phyloP scores from a whole-genome alignment of 1,140 invertebrate genomes.

The Plectrocnemia conspersa region DNA sequence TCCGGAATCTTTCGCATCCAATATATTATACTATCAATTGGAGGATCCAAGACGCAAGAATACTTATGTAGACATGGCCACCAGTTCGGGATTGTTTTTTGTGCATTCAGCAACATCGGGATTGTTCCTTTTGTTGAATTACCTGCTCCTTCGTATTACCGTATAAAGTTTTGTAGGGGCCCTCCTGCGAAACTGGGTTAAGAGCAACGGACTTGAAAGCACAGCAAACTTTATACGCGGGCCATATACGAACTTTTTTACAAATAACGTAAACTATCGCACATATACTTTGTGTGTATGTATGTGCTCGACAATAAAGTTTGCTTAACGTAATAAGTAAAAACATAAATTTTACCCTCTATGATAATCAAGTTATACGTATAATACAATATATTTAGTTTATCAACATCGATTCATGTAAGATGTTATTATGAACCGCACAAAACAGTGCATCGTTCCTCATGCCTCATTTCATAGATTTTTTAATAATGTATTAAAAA shows the following conservation, averaged over 20 bases:
- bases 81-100: slow-evolving; percentile 29
- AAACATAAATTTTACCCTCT: too few relatives aligned
- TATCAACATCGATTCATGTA: too few relatives aligned
- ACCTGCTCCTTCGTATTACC: slow-evolving; percentile 33
- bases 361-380: too few relatives aligned
- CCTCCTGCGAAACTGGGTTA: slow-evolving; percentile 27
- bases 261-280: too few relatives aligned
- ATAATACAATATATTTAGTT: too few relatives aligned
- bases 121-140: slow-evolving; percentile 31
- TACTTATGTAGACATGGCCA: not conserved
- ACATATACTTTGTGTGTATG: too few relatives aligned
- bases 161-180: slow-evolving; percentile 23
- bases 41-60: not conserved
- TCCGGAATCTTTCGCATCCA: slow-evolving; percentile 28
- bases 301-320: too few relatives aligned
- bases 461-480: too few relatives aligned
- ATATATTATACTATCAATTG: slow-evolving; percentile 32
- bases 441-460: too few relatives aligned
- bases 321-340: too few relatives aligned
- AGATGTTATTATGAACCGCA: too few relatives aligned
- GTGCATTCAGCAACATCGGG: slow-evolving; percentile 27
- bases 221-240: slow-evolving; percentile 14
- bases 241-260: slow-evolving; percentile 25
- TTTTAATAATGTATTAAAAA: too few relatives aligned
- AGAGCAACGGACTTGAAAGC: slow-evolving; percentile 19